Evolutionary conservation across 2,888 invertebrate species (phyloP), one percentile per base, ranked within the genome.

Genomic region (Phortica magna): DNA sequence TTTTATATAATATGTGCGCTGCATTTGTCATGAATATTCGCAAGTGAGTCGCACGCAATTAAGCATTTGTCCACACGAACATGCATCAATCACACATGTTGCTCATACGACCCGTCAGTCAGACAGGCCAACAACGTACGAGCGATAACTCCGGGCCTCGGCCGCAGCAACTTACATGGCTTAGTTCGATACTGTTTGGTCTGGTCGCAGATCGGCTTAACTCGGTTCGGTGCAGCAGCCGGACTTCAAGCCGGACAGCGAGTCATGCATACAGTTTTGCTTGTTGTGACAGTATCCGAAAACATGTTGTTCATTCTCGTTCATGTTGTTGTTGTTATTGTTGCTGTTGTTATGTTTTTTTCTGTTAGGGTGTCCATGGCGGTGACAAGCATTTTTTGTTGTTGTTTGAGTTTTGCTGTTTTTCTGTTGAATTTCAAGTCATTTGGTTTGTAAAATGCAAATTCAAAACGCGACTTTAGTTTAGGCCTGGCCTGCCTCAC

Each of bases 1-100:
- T 71, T 71, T 70, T 71, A 71, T 71, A 55, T 71, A 71, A 71
- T 71, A 71, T 53, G 77, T 59, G 19, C 10, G 68, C 9, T 7
- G 75, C 39, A 65, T 79, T 73, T 82, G 80, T 79, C 84, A 83
- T 84, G 84, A 84, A 84, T 84, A 84, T 84, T 81, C 83, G 83
- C 85, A 71, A 48, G 64, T 71, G 67, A 67, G 65, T 65, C 71
- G 57, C 75, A 75, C 75, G 75, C 85, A 86, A 86, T 86, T 86
- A 86, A 86, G 82, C 85, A 85, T 80, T 87, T 87, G 85, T 87
- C 87, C 80, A 85, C 79, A 78, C 73, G 79, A 81, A 87, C 85
- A 86, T 83, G 87, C 85, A 86, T 86, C 85, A 87, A 87, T 86
- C 85, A 86, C 83, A 87, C 81, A 84, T 41, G 41, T 41, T 57